A percentile compares a stretch with the other conserved stretches of the same genome.
Conservation (phyloP, 2,113 vertebrate species). For the Lepus timidus region DNA sequence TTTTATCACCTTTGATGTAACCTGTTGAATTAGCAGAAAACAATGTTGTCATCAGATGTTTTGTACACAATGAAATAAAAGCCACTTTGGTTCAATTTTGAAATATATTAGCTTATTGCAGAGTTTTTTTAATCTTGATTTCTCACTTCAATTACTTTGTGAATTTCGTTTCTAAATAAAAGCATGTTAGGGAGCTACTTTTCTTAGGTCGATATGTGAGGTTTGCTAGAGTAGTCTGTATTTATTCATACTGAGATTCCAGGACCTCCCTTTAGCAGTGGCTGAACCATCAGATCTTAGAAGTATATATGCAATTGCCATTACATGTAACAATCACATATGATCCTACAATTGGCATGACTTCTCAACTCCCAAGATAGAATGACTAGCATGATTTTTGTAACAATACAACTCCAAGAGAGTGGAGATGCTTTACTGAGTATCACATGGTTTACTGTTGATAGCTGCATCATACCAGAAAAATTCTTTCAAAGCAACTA, state of each 20-base stretch:
- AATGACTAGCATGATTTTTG: slow-evolving; percentile 64
- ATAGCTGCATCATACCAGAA: slow-evolving; percentile 27
- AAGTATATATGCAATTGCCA: slow-evolving; percentile 56
- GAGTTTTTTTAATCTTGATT: neutral
- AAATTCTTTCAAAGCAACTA: slow-evolving; percentile 61
- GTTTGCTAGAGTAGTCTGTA: neutral
- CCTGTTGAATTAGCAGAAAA: neutral
- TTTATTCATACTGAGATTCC: slow-evolving; percentile 67
- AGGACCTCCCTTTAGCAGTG: slow-evolving; percentile 56
- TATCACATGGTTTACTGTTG: slow-evolving; percentile 42
- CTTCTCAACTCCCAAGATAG: slow-evolving; percentile 51
- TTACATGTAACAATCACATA: slow-evolving; percentile 29
- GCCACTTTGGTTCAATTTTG: slow-evolving; percentile 23
- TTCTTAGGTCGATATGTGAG: slow-evolving; percentile 50
- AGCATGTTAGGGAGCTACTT: slow-evolving; percentile 6
- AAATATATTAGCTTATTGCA: neutral
- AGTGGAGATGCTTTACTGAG: slow-evolving; percentile 41
- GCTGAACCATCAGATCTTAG: slow-evolving; percentile 62
- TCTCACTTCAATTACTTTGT: slow-evolving; percentile 17
- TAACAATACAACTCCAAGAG: slow-evolving; percentile 46
- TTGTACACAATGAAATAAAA: neutral
- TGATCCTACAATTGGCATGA: neutral
- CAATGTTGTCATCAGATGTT: neutral
- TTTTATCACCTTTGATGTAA: slow-evolving; percentile 43
- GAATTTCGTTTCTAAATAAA: slow-evolving; percentile 54